These are phyloP conservation scores for Cryptotis parvus DNA, from an alignment of 2,113 vertebrate genomes.

Conservation along the genomic window DNA sequence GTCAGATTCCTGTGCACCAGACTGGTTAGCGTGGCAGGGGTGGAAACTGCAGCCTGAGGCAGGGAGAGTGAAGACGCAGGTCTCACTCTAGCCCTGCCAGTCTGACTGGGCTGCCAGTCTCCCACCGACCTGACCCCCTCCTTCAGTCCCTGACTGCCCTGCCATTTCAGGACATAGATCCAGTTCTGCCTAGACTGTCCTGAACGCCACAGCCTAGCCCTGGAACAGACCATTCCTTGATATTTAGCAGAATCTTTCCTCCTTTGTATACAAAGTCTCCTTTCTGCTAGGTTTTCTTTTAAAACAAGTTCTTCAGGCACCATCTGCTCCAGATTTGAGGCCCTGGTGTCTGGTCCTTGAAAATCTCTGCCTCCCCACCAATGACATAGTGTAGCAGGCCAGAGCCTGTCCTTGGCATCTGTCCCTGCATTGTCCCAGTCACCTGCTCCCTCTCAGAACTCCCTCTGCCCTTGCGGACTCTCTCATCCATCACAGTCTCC, in stretches of 20 bases:
- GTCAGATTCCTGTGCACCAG: neutral
- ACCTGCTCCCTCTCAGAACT: neutral
- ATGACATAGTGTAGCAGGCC: neutral
- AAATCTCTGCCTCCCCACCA: neutral
- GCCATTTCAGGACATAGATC: neutral
- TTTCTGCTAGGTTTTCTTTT: constrained; percentile 28
- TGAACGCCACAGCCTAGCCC: neutral
- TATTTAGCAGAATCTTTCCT: neutral
- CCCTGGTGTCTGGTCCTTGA: neutral
- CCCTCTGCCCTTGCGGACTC: neutral
- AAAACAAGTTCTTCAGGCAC: neutral
- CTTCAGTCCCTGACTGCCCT: neutral
- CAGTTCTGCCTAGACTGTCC: neutral
- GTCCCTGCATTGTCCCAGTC: neutral
- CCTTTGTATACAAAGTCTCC: neutral
- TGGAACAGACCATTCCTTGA: neutral
- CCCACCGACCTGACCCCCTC: neutral
- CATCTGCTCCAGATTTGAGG: constrained; percentile 4
- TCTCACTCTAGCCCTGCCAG: no score
- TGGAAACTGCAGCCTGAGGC: neutral
- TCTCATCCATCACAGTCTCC: neutral
- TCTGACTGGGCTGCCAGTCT: neutral
- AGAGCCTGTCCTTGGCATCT: neutral
- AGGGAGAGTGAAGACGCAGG: neutral
- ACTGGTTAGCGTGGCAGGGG: neutral